Evolutionary conservation across 2,888 invertebrate species (phyloP).

Genomic region (Lymantria monacha): DNA sequence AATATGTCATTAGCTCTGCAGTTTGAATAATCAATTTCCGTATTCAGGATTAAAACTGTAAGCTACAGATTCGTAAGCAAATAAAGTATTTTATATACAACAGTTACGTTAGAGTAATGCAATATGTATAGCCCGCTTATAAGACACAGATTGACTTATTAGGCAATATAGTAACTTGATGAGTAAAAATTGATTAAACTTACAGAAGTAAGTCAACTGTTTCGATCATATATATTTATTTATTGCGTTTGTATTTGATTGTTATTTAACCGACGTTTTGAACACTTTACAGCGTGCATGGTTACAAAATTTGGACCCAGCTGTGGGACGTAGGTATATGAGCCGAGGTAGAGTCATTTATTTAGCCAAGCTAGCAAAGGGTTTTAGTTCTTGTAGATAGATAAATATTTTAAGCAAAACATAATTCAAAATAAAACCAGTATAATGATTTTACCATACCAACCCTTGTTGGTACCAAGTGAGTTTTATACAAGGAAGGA

Average conservation of each 20-base stretch:
- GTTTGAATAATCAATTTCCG: neutral
- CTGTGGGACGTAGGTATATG: no score
- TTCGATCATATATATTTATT: neutral
- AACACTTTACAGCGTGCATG: no score
- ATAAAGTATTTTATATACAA: slow-evolving; percentile 1
- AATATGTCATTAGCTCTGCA: neutral
- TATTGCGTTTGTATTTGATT: neutral
- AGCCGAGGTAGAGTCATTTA: no score
- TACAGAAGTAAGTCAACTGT: neutral
- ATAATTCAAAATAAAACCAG: no score
- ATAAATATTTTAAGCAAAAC: no score
- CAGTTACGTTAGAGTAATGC: neutral
- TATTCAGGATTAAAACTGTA: neutral
- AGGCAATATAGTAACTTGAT: neutral
- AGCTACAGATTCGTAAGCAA: neutral
- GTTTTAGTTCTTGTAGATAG: no score
- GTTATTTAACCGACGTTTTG: no score
- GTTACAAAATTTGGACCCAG: no score
- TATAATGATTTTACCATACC: no score
- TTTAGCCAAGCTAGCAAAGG: no score
- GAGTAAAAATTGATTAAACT: neutral
- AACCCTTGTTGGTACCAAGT: no score
- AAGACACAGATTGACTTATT: neutral
- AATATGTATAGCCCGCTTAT: neutral
- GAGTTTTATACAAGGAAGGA: no score